phyloP scores from a whole-genome alignment of 2,113 vertebrate genomes.

The Heterotis niloticus region DNA sequence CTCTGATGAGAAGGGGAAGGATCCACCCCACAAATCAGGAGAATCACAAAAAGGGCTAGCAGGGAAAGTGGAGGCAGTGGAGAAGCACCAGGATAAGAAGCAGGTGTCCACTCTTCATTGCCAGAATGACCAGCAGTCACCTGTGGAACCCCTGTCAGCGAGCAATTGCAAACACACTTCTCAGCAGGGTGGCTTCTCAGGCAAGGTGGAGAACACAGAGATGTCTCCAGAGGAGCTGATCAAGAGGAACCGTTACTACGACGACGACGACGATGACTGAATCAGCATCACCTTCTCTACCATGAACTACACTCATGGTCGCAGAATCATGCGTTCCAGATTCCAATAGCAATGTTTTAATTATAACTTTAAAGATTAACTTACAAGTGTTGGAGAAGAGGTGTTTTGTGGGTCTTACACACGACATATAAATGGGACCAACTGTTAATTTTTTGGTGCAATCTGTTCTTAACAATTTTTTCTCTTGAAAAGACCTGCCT shows the following conservation, averaged over 20 bases:
- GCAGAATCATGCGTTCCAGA: constrained; percentile 2
- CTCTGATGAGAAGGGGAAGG: constrained; percentile 32
- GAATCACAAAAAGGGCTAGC: not conserved
- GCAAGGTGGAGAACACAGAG: constrained; percentile 64
- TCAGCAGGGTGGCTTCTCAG: constrained; percentile 81
- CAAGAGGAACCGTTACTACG: constrained; percentile 88
- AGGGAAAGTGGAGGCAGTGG: constrained; percentile 4
- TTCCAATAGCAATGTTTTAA: not conserved
- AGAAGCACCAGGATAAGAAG: constrained; percentile 22
- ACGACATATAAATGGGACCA: not conserved
- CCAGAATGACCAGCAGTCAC: constrained; percentile 38
- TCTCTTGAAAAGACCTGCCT: not conserved
- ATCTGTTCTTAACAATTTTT: not conserved
- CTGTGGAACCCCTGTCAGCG: constrained; percentile 52
- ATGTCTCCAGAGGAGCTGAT: constrained; percentile 88
- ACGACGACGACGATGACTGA: constrained; percentile 60
- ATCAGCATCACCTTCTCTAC: not conserved
- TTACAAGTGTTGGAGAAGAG: not conserved
- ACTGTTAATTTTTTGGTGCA: not conserved
- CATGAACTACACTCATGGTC: not conserved
- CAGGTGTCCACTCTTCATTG: constrained; percentile 32
- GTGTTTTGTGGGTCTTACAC: not conserved
- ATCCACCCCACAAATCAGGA: constrained; percentile 3
- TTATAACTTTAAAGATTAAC: constrained; percentile 3
- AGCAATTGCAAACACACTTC: constrained; percentile 61